Evolutionary conservation across 2,888 invertebrate genomes (phyloP), one percentile per base, ranked within the genome.

Genomic region (Pammene aurita): DNA sequence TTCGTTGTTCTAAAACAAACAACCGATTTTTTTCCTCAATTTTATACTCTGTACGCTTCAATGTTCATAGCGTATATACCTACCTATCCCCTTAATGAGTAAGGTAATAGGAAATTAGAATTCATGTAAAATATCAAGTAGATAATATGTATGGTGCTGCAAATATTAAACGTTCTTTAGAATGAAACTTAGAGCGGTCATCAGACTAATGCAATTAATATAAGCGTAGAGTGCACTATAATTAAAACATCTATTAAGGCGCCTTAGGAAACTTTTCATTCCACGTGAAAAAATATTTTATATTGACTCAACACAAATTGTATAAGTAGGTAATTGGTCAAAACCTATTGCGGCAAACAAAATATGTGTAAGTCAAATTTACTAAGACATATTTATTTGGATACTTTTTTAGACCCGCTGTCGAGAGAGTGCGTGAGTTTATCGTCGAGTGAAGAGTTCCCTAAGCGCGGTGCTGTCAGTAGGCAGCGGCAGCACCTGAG

Each of bases 401-500:
- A 50, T 6, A n/a, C 13, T 42, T 11, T 26, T 60, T 18, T 54
- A 54, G 38, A 16, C 50, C 50, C 46, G 56, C 62, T 50, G 41
- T 66, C 34, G 13, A 34, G 9, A 50, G 41, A n/a, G 62, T 50
- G 62, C 35, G 67, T 73, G 71, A 76, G 67, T 72, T 74, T 77
- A 71, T 74, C 87, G 85, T 87, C 82, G 86, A 92, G 89, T 91
- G 88, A 91, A 90, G 84, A 91, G 91, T 89, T 84, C 86, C 87
- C 91, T 93, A 93, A 91, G 91, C 91, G 92, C 91, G 92, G 71
- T 93, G 91, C 66, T 93, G 94, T 95, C 95, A 96, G 93, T 96
- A 96, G 62, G 96, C 96, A 70, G 96, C 95, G 69, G 96, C 95
- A 52, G 96, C 95, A 10, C 96, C 95, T 38, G 93, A 92, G 75